Evolutionary conservation across 2,888 invertebrate genomes (phyloP).

Genomic region (Ochlodes sylvanus): DNA sequence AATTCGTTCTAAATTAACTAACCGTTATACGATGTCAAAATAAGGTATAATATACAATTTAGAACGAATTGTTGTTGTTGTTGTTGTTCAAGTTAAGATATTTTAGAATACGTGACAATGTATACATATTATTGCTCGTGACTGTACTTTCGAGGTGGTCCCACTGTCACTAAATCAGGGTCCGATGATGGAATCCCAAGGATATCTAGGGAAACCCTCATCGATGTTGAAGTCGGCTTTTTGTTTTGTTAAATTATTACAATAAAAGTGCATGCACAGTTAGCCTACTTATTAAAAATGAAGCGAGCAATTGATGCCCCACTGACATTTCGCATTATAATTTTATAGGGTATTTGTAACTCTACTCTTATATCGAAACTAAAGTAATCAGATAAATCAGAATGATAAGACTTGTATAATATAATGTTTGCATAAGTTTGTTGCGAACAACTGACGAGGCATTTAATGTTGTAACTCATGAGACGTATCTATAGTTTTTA

Average conservation of each 20-base stretch:
- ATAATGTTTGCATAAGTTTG: slow-evolving; percentile 15
- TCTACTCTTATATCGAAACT: slow-evolving; percentile 12
- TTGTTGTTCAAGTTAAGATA: too few relatives aligned
- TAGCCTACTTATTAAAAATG: neutral
- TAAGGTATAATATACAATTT: too few relatives aligned
- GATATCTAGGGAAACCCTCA: too few relatives aligned
- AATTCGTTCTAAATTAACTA: too few relatives aligned
- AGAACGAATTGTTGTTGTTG: too few relatives aligned
- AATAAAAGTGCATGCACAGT: neutral
- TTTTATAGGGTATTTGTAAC: neutral
- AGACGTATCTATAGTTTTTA: neutral
- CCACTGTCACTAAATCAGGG: too few relatives aligned
- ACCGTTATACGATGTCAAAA: too few relatives aligned
- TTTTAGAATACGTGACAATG: too few relatives aligned
- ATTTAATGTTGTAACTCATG: neutral
- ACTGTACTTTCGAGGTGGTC: too few relatives aligned
- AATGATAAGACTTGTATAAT: slow-evolving; percentile 19
- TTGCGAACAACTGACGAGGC: slow-evolving; percentile 4
- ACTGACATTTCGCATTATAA: slow-evolving; percentile 2
- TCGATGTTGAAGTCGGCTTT: too few relatives aligned
- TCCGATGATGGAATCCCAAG: too few relatives aligned
- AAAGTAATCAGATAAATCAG: slow-evolving; percentile 25
- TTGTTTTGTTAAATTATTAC: neutral
- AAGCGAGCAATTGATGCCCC: neutral
- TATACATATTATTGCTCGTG: too few relatives aligned